Evolutionary conservation across 1,140 invertebrate species (phyloP).

Genomic region (Aricia agestis): DNA sequence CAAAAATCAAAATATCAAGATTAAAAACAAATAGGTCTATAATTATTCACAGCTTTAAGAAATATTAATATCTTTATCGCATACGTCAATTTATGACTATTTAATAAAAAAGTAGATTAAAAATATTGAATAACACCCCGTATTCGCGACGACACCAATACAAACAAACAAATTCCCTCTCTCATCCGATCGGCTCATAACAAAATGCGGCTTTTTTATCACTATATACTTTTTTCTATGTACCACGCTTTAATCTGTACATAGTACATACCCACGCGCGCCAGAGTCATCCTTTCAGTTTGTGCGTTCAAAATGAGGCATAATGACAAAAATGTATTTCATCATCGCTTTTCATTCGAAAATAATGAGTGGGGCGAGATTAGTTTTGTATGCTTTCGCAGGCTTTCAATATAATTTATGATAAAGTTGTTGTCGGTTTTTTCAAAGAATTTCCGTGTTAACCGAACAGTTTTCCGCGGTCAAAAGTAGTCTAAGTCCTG

Average conservation of each 20-base stretch:
- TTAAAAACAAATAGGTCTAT: too few species aligned
- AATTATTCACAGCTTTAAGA: too few species aligned
- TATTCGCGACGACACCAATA: constrained; percentile 41
- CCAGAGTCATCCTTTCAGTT: constrained; percentile 35
- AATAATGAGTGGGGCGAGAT: not conserved
- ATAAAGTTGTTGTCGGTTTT: too few species aligned
- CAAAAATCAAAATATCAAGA: too few species aligned
- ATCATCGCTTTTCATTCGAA: constrained; percentile 26
- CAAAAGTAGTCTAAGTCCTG: too few species aligned
- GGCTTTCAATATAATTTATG: not conserved
- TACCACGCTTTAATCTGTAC: constrained; percentile 49
- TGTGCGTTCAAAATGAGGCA: constrained; percentile 29
- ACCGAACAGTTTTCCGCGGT: too few species aligned
- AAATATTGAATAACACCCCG: constrained; percentile 38
- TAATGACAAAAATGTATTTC: constrained; percentile 28
- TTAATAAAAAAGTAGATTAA: not conserved
- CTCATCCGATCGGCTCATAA: constrained; percentile 69
- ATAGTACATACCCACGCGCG: constrained; percentile 31
- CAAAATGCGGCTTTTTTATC: constrained; percentile 74
- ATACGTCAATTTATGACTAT: too few species aligned
- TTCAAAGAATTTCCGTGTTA: too few species aligned
- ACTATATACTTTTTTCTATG: constrained; percentile 73
- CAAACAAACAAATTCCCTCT: constrained; percentile 49
- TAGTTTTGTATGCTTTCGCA: not conserved
- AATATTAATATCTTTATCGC: too few species aligned